Base-by-base conservation (phyloP, 2,888 invertebrate species). In the Neoaliturus tenellus region DNA sequence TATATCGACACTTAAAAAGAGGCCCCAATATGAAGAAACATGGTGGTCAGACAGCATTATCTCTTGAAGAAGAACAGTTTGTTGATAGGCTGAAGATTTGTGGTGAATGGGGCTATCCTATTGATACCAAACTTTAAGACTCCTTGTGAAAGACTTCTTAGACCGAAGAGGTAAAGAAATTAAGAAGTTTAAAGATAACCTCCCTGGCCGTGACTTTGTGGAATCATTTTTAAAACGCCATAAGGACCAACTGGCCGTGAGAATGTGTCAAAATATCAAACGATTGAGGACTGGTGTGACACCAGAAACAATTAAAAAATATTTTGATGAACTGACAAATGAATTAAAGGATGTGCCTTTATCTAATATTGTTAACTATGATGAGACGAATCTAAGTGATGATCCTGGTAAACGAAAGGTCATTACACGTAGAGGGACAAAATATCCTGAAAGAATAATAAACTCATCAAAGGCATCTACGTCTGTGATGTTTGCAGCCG, bases 341-440 rank as follows among this genome's bases (percentile, higher is more conserved):
- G 81, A 84, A 10, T 82, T 87, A 20, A 82, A 85, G 41, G 84
- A 75, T 81, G 78, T 86, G 0, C 84, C 84, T 17, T 69, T 83
- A 25, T 55, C 39, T 35, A 80, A 85, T 48, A 83, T 87, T 5
- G 71, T 88, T 17, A 89, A 89, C 75, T 90, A 89, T 85, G 89
- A 89, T 83, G 89, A 89, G 82, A 89, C 88, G 4, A 89, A 89
- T 58, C 82, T 90, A 0, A 82, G 83, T 17, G 89, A 89, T 85
- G 88, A 90, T 80, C 88, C 89, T 17, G 89, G 88, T 39, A 75
- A 25, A 75, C 12, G 23, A 44, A 71, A 69, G 20, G 4, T 31
- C 17, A 86, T 87, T n/a, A 20, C 75, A n/a, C 71, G 78, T 67
- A 67, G 86, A 23, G 86, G 86, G 28, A 28, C 41, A 33, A 86